Conservation (phyloP, 2,113 vertebrate genomes). For the Callaeas wilsoni region DNA sequence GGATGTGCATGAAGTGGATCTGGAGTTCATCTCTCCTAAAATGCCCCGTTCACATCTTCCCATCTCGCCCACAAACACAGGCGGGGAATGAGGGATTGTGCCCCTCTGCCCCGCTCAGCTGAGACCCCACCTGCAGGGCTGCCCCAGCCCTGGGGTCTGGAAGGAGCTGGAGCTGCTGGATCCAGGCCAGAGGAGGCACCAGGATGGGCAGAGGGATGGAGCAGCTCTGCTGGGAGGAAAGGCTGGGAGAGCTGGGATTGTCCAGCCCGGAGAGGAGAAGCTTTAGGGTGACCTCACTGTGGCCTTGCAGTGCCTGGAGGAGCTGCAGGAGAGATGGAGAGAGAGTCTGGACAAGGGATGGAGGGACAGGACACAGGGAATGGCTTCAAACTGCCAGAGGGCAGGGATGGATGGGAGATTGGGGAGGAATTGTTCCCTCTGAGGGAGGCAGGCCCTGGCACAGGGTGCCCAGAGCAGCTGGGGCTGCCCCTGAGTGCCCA, state of each 20-base stretch:
- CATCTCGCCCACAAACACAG: rapidly evolving
- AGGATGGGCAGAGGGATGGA: not conserved
- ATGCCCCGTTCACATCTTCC: not conserved
- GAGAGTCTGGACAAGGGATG: not conserved
- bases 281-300: not conserved
- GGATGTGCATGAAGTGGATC: rapidly evolving
- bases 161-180: not conserved
- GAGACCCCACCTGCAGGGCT: not conserved
- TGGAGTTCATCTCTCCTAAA: not conserved
- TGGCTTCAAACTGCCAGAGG: rapidly evolving
- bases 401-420: rapidly evolving
- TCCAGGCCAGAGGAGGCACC: not conserved
- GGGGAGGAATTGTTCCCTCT: rapidly evolving
- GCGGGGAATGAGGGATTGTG: not conserved
- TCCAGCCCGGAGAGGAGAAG: not conserved
- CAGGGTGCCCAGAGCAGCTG: not conserved
- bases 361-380: not conserved
- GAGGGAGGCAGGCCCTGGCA: not conserved
- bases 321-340: not conserved
- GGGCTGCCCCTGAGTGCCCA: not conserved
- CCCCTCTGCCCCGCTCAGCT: not conserved
- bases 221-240: not conserved
- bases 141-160: not conserved
- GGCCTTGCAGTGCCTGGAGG: not conserved
- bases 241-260: not conserved